Evolutionary conservation across 1,140 invertebrate species (phyloP).

Genomic region (Neodiprion pinetum): DNA sequence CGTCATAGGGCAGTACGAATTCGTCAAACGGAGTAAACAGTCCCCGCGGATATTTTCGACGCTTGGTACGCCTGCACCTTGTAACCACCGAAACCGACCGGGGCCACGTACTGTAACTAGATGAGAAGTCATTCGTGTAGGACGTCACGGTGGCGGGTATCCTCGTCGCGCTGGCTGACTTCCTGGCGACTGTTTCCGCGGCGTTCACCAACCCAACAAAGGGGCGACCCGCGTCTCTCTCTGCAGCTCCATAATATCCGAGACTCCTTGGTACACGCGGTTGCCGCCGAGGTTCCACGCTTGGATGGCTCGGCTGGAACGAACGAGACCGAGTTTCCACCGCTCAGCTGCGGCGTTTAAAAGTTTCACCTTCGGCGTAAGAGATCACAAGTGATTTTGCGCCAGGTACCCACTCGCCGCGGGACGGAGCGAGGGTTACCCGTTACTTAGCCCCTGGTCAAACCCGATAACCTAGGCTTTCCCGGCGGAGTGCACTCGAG

Average conservation of each 20-base stretch:
- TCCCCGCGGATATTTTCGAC: too few relatives aligned
- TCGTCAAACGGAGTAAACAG: too few relatives aligned
- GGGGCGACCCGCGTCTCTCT: conserved; percentile 27
- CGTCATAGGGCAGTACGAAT: too few relatives aligned
- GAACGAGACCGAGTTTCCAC: background rate
- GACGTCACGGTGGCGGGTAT: conserved; percentile 58
- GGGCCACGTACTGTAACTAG: conserved; percentile 55
- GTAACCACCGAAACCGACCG: background rate
- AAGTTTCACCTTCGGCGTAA: background rate
- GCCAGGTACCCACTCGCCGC: too few relatives aligned
- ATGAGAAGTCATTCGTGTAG: conserved; percentile 59
- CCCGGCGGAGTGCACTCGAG: background rate
- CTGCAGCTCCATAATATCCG: background rate
- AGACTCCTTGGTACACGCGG: too few relatives aligned
- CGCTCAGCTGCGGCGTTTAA: background rate
- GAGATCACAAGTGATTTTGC: too few relatives aligned
- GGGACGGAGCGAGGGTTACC: background rate
- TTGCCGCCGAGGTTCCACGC: background rate
- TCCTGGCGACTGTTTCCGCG: conserved; percentile 60
- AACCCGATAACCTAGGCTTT: background rate
- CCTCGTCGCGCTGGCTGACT: conserved; percentile 53
- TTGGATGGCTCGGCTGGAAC: background rate
- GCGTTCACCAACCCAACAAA: conserved; percentile 54
- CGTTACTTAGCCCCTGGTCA: background rate
- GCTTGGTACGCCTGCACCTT: too few relatives aligned